Evolutionary conservation across 2,113 vertebrate genomes (phyloP), one percentile per base, ranked within the genome.

Genomic region (Paralichthys olivaceus): DNA sequence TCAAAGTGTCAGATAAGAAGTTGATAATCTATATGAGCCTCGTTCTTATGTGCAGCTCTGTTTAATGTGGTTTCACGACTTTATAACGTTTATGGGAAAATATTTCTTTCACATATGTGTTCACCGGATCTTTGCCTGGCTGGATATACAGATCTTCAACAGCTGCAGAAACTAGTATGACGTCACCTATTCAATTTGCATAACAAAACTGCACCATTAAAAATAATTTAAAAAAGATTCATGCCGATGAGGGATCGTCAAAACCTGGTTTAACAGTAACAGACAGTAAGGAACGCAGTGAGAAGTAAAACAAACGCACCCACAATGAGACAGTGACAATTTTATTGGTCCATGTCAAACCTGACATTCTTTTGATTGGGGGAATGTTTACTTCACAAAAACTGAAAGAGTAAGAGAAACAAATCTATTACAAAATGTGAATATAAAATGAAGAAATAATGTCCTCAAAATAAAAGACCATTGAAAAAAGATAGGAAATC

Each of bases 11-110:
- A 75, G 14, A 47, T 47, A 32, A 65, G 6, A 47, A 51, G 37
- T n/a, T 49, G 32, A 37, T 51, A 34, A 51, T 54, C 22, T 59
- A 59, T 13, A 15, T 9, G 13, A 19, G 53, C 15, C 29, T 22
- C 19, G 45, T 49, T 75, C 8, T 14, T 29, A 12, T 57, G 51
- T 47, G 28, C 26, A 34, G 22, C 22, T 45, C 7, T n/a, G 15
- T 75, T 67, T 59, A 15, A 45, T 53, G 29, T 15, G 29, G 40
- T 28, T 49, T 67, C 4, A 26, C 7, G 17, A 37, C 51, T 73
- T 40, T 14, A 8, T 15, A 53, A 53, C 49, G 6, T 34, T 34
- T 45, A 8, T 12, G 7, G 14, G 11, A 43, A 37, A 37, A 72
- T 23, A 54, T 47, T 15, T 25, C 1, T 45, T 45, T 59, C 13